Evolutionary conservation across 2,113 vertebrate genomes (phyloP), one percentile per base, ranked within the genome.

Genomic region (Ursus arctos): DNA sequence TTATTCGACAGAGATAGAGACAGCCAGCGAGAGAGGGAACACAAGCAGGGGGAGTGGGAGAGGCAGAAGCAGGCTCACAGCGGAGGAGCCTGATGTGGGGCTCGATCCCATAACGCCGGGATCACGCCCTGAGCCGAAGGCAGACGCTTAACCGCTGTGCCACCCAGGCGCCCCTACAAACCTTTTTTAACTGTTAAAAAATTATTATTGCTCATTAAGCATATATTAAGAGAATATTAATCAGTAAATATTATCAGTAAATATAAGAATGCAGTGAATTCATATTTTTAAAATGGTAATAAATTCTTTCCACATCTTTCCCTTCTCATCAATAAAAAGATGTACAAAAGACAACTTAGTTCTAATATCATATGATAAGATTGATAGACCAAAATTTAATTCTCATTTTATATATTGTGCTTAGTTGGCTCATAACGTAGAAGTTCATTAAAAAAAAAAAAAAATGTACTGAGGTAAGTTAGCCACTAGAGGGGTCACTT

Each of bases 401-500:
- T 63, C 36, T 88, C 33, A 61, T 28, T 49, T 69, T 79, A 83
- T 33, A 2, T 90, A n/a, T 86, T 88, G 94, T 69, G 15, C 8
- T 59, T 31, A 96, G 47, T 2, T 76, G 15, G 1, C 31, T 91
- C 15, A 36, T 61, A 80, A 57, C 36, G 55, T 53, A 4, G 74
- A 74, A 59, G 71, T 74, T 83, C n/a, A 36, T 49, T 19, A 36
- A 36, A 57, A 13, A 36, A 57, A 13, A 47, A 74, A 55, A 94
- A 90, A 28, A 67, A 84, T 92, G 83, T 72, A 47, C n/a, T 90
- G 22, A 71, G 36, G 16, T 16, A 88, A 28, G 2, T 61, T 92
- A 89, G 53, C 95, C 97, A 97, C 97, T 95, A 98, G 95, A 87
- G 96, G 94, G 94, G 88, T 86, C 47, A 67, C 43, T 92, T 97